Base-by-base conservation (phyloP, 2,888 invertebrate genomes). In the Drosophila ezoana region DNA sequence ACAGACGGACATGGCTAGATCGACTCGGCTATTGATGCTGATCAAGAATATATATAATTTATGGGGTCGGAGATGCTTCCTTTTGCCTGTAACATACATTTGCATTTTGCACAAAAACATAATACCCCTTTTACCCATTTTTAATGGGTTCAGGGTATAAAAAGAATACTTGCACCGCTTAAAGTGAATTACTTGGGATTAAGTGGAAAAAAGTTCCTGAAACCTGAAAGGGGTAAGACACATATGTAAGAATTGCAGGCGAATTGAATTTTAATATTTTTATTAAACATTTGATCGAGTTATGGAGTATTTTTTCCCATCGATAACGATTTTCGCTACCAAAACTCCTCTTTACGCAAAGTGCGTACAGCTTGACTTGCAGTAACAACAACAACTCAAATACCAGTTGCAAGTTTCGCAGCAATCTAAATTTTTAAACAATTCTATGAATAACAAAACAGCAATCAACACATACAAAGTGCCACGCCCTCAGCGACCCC, bases 371-470 rank as follows among this genome's bases (percentile, higher is more conserved):
- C 33, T 45, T 41, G 20, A 48, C 35, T 35, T n/a, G n/a, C 40
- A 10, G 16, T 9, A 35, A 37, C 51, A 57, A 32, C 10, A 54
- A 41, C 37, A 11, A 44, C 38, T 53, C 13, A 49, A 67, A 62
- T 47, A 53, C 33, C 45, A 51, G 43, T 62, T 57, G 53, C 57
- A 65, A 72, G 53, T 67, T 70, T 61, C 52, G 20, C 20, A 60
- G 68, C 72, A 77, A 77, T 74, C 69, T 87, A 77, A 72, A 81
- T 81, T 74, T 72, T 72, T 78, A 69, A 87, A 58, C 72, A 72
- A 75, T 87, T 87, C 85, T 76, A 87, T 81, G 82, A 82, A 82
- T 82, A 81, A 63, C 75, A 78, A 85, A 87, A 44, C 63, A 78
- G 85, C 72, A 81, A 81, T 87, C 81, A 84, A 44, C 70, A 65